Evolutionary conservation across 2,888 invertebrate genomes (phyloP), one percentile per base, ranked within the genome.

Genomic region (Sympetrum striolatum): DNA sequence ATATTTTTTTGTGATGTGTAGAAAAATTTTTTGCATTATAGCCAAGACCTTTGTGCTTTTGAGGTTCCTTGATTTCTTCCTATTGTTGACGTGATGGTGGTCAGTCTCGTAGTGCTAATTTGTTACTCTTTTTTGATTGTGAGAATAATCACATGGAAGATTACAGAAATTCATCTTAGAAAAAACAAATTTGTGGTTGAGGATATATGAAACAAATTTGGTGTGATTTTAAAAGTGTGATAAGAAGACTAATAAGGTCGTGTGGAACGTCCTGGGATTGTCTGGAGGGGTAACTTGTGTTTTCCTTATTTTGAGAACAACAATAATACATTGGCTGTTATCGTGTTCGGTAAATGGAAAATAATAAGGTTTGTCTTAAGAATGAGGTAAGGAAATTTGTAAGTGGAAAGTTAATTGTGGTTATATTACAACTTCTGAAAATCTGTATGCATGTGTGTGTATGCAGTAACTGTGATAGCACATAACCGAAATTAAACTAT

Each of bases 1-100:
- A 82, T 82, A 86, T 86, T 64, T 86, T 82, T 86, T 86, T 86
- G 60, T 86, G 86, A 86, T 86, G 86, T 86, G 86, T 86, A 86
- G 86, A 60, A 86, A 58, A 86, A 18, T 86, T 86, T 86, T 86
- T 86, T 86, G 86, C 86, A 86, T 58, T 86, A 60, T 86, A 86
- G 86, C 86, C 37, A 64, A 86, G 86, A 86, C 86, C 86, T 86
- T 58, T 86, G 86, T 86, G 86, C 86, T 86, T 82, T 86, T 86
- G 86, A 86, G 86, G 86, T 86, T 86, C 86, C 86, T 86, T 86
- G 64, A 86, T 86, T 86, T 86, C 86, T 86, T 86, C 86, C 86
- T 86, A 86, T 86, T 86, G 86, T 86, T 86, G 86, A 86, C 86
- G 86, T 86, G 86, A 86, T 86, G 86, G 86, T 86, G 86, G 86